phyloP scores from a whole-genome alignment of 1,140 invertebrate genomes.

The Chironomus striatipennis region DNA sequence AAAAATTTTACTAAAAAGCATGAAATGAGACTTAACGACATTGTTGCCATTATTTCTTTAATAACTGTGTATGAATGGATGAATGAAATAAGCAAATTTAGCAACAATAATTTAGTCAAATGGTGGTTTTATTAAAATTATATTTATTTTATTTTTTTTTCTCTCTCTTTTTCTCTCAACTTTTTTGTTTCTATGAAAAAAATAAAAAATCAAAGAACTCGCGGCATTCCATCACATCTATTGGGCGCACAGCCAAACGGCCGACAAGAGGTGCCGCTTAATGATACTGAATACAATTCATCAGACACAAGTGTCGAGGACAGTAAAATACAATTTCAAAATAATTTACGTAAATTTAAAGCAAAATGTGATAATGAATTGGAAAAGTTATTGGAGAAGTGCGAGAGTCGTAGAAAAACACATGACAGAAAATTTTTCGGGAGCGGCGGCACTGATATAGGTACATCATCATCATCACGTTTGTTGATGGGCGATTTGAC shows the following conservation, averaged over 20 bases:
- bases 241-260: conserved; percentile 26
- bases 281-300: conserved; percentile 32
- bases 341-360: conserved; percentile 24
- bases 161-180: background rate
- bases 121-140: background rate
- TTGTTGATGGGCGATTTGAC: background rate
- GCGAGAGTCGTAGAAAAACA: conserved; percentile 11
- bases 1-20: background rate
- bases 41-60: background rate
- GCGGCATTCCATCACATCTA: conserved; percentile 32
- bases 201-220: conserved; percentile 28
- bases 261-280: background rate
- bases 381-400: conserved; percentile 11
- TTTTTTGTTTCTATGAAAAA: background rate
- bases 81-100: background rate
- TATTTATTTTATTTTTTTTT: background rate
- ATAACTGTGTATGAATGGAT: background rate
- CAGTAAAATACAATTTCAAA: conserved; percentile 23
- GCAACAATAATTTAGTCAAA: background rate
- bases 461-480: background rate
- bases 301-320: conserved; percentile 32
- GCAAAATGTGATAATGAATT: conserved; percentile 23
- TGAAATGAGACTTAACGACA: background rate
- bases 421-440: background rate
- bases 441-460: background rate